Evolutionary conservation across 2,888 invertebrate genomes (phyloP), one percentile per base, ranked within the genome.

Genomic region (Synanthedon myopaeformis): DNA sequence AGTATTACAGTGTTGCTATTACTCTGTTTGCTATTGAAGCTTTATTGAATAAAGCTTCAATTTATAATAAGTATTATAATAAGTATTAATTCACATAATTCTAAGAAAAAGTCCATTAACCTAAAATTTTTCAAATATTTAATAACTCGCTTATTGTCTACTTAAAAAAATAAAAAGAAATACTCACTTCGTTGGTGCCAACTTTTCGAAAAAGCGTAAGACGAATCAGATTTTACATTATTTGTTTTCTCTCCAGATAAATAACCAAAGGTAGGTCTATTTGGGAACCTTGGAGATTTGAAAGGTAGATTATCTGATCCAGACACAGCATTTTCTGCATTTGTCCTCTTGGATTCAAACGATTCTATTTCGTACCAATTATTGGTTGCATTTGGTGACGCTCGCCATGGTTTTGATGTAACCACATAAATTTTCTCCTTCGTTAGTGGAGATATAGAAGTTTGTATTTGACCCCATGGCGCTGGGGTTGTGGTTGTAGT

Each of bases 381-480:
- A 49, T 67, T 70, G n/a, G 78, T 65, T 42, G 57, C 62, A 56
- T 76, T 75, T 51, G 61, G 59, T 42, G 69, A 62, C 51, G 79
- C 82, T 59, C 71, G 77, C 82, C 88, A 88, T 14, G 93, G 89
- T 66, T 92, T 91, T 0, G 95, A 94, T 3, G 95, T 95, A 0
- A 95, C 94, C 1, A 95, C 93, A 63, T 94, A 94, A 0, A 95
- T 90, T 70, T 93, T 93, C 79, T 95, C 95, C 66, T 92, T 92
- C 4, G 93, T 93, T 55, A 91, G 78, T n/a, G 94, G 91, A 11
- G 93, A 92, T 69, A 93, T 91, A 14, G 93, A 91, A 1, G 93
- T 90, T 68, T 91, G 90, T 58, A 92, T 88, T 65, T 89, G 85
- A 48, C 91, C 91, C 94, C 94, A 94, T 2, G 87, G 84, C 1